Percentiles rank a stretch among this genome's conserved stretches.
Evolutionary conservation across 2,113 vertebrate species (phyloP).

Genomic region (Alethe castanea): DNA sequence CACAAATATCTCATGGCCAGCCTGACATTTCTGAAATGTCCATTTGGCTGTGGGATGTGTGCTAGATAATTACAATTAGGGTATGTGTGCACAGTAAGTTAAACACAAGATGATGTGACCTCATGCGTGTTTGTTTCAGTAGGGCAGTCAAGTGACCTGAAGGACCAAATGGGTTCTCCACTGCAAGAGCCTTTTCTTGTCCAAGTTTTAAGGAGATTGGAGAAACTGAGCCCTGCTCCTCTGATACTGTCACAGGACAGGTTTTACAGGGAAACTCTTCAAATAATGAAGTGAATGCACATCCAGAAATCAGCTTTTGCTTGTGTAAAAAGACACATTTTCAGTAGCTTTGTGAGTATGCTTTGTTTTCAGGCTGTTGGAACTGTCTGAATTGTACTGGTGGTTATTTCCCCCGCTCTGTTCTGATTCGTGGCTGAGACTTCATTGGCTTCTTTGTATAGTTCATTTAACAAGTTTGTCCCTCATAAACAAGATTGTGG

Average conservation of each 20-base stretch:
- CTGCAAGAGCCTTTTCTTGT: neutral
- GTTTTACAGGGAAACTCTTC: neutral
- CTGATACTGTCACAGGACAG: neutral
- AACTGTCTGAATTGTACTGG: neutral
- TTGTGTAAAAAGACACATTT: neutral
- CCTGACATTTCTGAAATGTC: neutral
- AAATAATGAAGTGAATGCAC: neutral
- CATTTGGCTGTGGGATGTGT: neutral
- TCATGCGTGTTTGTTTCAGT: neutral
- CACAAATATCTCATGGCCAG: neutral
- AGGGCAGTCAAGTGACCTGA: neutral
- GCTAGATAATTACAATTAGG: neutral
- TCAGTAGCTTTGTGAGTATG: neutral
- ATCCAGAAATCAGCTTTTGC: neutral
- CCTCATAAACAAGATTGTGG: neutral
- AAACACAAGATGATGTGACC: neutral
- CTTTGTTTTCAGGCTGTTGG: neutral
- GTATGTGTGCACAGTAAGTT: accelerated
- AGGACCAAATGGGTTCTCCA: neutral
- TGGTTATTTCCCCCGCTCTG: neutral
- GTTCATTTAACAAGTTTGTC: neutral
- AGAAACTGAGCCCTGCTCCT: neutral
- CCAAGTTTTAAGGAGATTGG: neutral
- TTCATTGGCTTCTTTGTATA: neutral
- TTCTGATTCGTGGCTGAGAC: neutral